Conservation (phyloP, 2,113 vertebrate species). For the Hoplias malabaricus region DNA sequence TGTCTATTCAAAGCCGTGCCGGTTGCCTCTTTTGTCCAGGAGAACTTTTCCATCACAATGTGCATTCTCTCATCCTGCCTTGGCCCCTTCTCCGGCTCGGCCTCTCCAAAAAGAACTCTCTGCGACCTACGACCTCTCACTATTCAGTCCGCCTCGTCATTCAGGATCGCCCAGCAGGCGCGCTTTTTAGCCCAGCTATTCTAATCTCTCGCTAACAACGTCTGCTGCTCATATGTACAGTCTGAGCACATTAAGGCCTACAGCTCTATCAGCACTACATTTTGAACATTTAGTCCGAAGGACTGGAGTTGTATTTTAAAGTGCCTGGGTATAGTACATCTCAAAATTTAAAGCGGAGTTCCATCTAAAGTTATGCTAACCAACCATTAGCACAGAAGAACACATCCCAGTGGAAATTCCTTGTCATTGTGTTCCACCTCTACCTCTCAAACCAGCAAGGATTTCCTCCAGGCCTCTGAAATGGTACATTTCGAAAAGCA, state of each 20-base stretch:
- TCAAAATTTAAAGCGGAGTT: neutral
- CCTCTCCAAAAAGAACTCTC: constrained; percentile 57
- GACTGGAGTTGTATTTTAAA: constrained; percentile 36
- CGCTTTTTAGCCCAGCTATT: constrained; percentile 52
- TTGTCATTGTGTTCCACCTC: constrained; percentile 15
- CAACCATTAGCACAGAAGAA: constrained; percentile 32
- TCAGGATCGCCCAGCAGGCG: constrained; percentile 65
- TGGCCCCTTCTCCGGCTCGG: constrained; percentile 39
- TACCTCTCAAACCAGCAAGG: constrained; percentile 50
- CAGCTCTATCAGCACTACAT: constrained; percentile 1
- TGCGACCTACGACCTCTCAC: constrained; percentile 64
- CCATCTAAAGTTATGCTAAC: neutral
- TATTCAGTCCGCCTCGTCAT: constrained; percentile 63
- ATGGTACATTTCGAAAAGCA: constrained; percentile 66
- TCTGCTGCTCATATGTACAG: constrained; percentile 39
- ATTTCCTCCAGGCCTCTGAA: constrained; percentile 64
- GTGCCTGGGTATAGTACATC: constrained; percentile 44
- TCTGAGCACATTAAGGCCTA: constrained; percentile 26
- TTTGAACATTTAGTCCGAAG: too few species aligned
- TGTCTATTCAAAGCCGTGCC: constrained; percentile 71
- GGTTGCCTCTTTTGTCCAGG: constrained; percentile 68
- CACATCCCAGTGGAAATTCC: constrained; percentile 32
- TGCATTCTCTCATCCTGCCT: constrained; percentile 67
- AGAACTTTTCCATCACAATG: constrained; percentile 77
- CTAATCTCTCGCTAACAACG: constrained; percentile 47